Conservation (phyloP, 2,113 vertebrate species). For the Chaetura pelagica region DNA sequence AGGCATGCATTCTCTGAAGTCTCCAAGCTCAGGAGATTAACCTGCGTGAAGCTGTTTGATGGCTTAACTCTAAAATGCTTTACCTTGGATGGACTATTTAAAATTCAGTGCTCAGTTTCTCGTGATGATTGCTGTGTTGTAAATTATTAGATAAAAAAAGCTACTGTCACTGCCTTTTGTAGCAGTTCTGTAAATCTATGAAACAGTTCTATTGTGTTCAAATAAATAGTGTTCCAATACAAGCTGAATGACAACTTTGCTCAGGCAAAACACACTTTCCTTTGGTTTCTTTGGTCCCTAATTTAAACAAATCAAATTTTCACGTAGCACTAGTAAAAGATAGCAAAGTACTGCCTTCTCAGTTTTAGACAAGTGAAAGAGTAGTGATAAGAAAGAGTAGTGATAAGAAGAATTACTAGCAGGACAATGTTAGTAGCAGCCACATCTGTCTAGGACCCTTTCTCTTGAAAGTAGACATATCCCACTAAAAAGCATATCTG, state of each 20-base stretch:
- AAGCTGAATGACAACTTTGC: neutral
- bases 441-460: neutral
- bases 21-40: neutral
- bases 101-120: neutral
- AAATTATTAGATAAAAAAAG: neutral
- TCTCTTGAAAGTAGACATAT: neutral
- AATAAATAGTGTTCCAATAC: neutral
- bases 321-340: neutral
- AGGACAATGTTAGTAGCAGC: neutral
- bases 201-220: neutral
- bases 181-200: neutral
- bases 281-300: rapidly evolving
- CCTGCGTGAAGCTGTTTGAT: neutral
- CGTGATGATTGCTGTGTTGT: neutral
- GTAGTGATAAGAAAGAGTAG: no score
- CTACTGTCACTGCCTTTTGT: neutral
- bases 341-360: neutral
- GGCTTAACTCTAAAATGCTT: neutral
- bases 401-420: neutral
- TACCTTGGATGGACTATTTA: neutral
- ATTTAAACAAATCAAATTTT: neutral
- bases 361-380: neutral
- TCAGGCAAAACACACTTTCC: neutral
- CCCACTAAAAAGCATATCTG: neutral
- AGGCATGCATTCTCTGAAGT: neutral